Evolutionary conservation across 2,113 vertebrate species (phyloP).

Genomic region (Ciconia boyciana): DNA sequence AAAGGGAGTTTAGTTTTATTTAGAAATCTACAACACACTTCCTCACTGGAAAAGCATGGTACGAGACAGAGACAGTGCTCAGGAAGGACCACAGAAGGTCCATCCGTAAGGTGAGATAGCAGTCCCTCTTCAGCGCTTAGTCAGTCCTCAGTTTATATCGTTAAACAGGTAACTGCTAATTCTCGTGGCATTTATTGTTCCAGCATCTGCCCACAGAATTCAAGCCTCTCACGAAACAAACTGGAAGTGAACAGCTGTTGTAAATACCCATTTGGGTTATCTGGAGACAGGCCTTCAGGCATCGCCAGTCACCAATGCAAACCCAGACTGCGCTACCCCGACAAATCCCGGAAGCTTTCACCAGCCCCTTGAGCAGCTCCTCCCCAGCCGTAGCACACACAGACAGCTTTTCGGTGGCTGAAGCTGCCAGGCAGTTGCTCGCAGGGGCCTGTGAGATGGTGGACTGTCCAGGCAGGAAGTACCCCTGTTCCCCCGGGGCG

Average conservation of each 20-base stretch:
- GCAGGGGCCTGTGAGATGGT: fast-evolving
- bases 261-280: fast-evolving
- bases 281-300: too few relatives aligned
- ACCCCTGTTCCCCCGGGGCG: too few relatives aligned
- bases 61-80: background rate
- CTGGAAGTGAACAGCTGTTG: fast-evolving
- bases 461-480: too few relatives aligned
- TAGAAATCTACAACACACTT: background rate
- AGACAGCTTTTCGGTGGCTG: too few relatives aligned
- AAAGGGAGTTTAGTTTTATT: background rate
- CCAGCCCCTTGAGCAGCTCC: background rate
- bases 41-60: background rate
- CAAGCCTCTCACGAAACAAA: background rate
- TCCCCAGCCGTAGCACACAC: fast-evolving
- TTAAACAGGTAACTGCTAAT: background rate
- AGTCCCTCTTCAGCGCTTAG: background rate
- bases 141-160: background rate
- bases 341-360: fast-evolving
- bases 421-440: background rate
- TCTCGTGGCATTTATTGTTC: background rate
- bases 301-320: fast-evolving
- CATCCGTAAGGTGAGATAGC: background rate
- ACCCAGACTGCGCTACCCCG: too few relatives aligned
- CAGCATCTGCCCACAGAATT: background rate
- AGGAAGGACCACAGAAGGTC: background rate